Base-by-base conservation (phyloP, 2,113 vertebrate species). In the Antigone vipio region DNA sequence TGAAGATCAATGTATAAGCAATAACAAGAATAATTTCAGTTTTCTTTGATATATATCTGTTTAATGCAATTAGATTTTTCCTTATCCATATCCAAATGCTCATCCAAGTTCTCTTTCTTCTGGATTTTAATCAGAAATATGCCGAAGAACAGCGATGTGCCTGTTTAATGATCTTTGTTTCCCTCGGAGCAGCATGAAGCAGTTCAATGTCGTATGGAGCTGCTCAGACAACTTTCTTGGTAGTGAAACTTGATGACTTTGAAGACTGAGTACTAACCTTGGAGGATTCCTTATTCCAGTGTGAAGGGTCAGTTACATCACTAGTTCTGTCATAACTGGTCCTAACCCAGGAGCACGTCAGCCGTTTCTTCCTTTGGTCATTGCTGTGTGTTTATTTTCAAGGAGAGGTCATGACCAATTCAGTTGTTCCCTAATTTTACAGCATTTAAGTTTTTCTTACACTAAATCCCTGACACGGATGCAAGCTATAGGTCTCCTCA, bases 1-100 rank as follows among this genome's bases (percentile, higher is more conserved):
- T 79, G 81, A 96, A 95, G 55, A 96, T 32, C 55, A 90, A 27
- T 40, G 35, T 63, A 76, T 80, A 94, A 95, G 42, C 45, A 91
- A 22, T 55, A 77, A 23, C 27, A 79, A 71, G 42, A 66, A 76
- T 76, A 49, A 56, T 40, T 60, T 32, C 16, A 15, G 60, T 52
- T 96, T 93, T 74, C 22, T 53, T 87, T 66, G 30, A 35, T 77
- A 49, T 45, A 66, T 35, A 89, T 92, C 53, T 63, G 58, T 92
- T 69, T 82, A 66, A 88, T 55, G 44, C 27, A 89, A 64, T 93
- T 87, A 44, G 24, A 26, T 79, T 94, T 74, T 87, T 92, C 27
- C 79, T 72, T 77, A 56, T 14, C 56, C 35, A 26, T 67, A 85
- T 91, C 42, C 44, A 88, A 90, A 85, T 47, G 35, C 60, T 95